Evolutionary conservation across 2,113 vertebrate species (phyloP).

Genomic region (Cheilinus undulatus): DNA sequence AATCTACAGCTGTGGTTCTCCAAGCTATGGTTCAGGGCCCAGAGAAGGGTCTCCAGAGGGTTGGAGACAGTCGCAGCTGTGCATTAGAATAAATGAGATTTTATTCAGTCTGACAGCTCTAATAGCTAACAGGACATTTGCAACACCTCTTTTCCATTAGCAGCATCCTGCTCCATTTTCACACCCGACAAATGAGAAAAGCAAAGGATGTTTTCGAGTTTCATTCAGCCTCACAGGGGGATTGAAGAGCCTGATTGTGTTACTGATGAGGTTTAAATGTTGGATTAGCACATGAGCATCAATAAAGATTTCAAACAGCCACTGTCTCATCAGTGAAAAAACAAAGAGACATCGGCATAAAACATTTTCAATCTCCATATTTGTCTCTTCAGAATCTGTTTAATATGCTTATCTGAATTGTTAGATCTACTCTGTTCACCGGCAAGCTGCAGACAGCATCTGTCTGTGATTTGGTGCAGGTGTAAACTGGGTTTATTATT

Average conservation of each 20-base stretch:
- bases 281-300: not conserved
- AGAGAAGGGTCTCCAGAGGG: constrained; percentile 5
- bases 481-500: too few species aligned
- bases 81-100: constrained; percentile 30
- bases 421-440: too few species aligned
- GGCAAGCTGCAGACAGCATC: too few species aligned
- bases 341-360: not conserved
- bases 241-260: not conserved
- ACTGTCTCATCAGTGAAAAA: not conserved
- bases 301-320: not conserved
- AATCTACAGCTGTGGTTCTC: not conserved
- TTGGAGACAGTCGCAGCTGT: fast-evolving
- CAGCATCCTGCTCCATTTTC: constrained; percentile 24
- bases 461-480: too few species aligned
- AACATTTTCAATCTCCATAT: not conserved
- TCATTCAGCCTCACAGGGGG: not conserved
- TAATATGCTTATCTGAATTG: too few species aligned
- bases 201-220: not conserved
- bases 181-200: constrained; percentile 45
- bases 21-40: constrained; percentile 6
- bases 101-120: constrained; percentile 35
- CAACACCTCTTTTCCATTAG: constrained; percentile 49
- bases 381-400: not conserved
- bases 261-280: not conserved
- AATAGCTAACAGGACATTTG: constrained; percentile 15